These are phyloP conservation scores for Sceloporus undulatus DNA, from an alignment of 2,113 vertebrate species.

Conservation along the genomic window DNA sequence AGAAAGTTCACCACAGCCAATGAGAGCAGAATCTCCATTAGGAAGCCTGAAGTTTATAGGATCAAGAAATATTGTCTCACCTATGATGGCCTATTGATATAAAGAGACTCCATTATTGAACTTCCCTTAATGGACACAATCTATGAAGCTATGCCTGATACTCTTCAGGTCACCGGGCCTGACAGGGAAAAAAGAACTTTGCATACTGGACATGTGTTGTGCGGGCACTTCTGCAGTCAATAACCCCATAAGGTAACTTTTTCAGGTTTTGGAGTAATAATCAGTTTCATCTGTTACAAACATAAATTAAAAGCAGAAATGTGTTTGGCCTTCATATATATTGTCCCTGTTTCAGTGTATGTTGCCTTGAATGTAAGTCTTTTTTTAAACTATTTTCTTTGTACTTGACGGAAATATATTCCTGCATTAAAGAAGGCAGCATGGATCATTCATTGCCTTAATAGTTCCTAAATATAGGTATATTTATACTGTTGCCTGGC, in stretches of 20 bases:
- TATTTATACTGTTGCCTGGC: not conserved
- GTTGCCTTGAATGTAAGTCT: not conserved
- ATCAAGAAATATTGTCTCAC: not conserved
- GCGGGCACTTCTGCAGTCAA: not conserved
- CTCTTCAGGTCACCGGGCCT: not conserved
- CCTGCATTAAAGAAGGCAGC: not conserved
- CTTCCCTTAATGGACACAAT: not conserved
- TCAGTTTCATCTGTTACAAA: not conserved
- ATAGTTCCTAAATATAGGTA: not conserved
- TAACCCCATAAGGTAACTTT: not conserved
- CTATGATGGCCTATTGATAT: not conserved
- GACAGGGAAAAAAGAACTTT: too few species aligned
- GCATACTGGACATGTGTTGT: too few species aligned
- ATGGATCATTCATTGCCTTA: slow-evolving; percentile 28
- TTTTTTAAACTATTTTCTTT: not conserved
- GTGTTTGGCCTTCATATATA: not conserved
- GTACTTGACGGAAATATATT: not conserved
- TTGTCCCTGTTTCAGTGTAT: not conserved
- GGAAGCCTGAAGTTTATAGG: too few species aligned
- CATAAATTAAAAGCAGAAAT: not conserved
- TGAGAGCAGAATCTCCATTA: not conserved
- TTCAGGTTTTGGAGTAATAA: not conserved
- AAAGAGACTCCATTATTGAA: not conserved
- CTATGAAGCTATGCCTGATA: not conserved
- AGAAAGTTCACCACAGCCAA: not conserved